A percentile compares a stretch with the other conserved stretches of the same genome.
These are phyloP conservation scores for Pseudorectes ferrugineus DNA, from an alignment of 2,113 vertebrate genomes.

Conservation along the genomic window DNA sequence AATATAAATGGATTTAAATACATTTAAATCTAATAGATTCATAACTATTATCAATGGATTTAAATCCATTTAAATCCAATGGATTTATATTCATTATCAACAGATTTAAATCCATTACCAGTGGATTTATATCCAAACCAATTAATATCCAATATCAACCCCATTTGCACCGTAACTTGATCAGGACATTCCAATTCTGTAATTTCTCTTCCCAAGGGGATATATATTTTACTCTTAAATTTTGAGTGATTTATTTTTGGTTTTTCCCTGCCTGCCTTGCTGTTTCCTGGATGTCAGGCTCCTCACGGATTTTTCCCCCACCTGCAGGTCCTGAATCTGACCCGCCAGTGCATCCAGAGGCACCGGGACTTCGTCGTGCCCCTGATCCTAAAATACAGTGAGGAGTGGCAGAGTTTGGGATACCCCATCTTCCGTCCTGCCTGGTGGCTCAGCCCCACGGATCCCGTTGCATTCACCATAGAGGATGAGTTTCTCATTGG, in stretches of 20 bases:
- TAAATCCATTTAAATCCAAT: not conserved
- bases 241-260: rapidly evolving
- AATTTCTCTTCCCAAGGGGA: not conserved
- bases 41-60: no score
- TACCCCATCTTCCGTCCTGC: slow-evolving; percentile 82
- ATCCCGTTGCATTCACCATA: slow-evolving; percentile 77
- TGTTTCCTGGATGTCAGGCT: not conserved
- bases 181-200: rapidly evolving
- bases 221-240: rapidly evolving
- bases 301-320: rapidly evolving
- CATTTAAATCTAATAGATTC: not conserved
- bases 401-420: slow-evolving; percentile 76
- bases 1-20: not conserved
- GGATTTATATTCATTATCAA: not conserved
- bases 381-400: slow-evolving; percentile 74
- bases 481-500: slow-evolving; percentile 90
- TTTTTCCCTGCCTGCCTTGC: not conserved
- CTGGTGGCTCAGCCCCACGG: slow-evolving; percentile 88
- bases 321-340: slow-evolving; percentile 82
- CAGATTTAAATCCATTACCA: not conserved
- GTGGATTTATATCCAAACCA: not conserved
- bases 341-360: slow-evolving; percentile 74
- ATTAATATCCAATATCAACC: not conserved
- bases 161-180: rapidly evolving
- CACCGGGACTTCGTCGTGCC: slow-evolving; percentile 82